These are phyloP conservation scores for Aphyosemion australe DNA, from an alignment of 2,113 vertebrate species.

Conservation along the genomic window DNA sequence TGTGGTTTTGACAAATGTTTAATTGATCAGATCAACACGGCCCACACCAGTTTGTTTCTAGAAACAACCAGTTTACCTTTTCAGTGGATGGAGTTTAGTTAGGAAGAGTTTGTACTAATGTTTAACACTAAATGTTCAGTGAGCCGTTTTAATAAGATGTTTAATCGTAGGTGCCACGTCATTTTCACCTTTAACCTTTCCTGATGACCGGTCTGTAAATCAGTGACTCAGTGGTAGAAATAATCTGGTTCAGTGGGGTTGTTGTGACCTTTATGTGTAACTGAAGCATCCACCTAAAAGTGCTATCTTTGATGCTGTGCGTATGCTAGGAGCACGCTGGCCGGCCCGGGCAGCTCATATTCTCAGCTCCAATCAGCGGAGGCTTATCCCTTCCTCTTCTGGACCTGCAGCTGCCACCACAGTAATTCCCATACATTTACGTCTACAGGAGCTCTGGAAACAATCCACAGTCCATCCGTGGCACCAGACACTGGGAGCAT, in stretches of 20 bases:
- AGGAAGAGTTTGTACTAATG: no score
- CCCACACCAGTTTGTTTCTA: no score
- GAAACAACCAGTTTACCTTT: no score
- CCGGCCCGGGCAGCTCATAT: constrained; percentile 61
- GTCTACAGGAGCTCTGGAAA: constrained; percentile 58
- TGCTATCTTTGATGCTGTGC: constrained; percentile 47
- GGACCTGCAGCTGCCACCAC: constrained; percentile 72
- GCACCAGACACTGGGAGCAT: constrained; percentile 54
- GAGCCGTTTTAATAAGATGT: no score
- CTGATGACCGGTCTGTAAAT: no score
- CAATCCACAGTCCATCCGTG: constrained; percentile 56
- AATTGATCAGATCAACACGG: no score
- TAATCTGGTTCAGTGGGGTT: neutral
- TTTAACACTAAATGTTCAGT: no score
- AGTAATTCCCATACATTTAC: constrained; percentile 66
- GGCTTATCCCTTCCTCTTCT: constrained; percentile 74
- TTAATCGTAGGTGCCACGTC: no score
- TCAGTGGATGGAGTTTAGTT: no score
- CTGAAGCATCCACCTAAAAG: constrained; percentile 54
- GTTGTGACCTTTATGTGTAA: constrained; percentile 56
- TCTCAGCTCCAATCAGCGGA: constrained; percentile 74
- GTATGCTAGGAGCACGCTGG: constrained; percentile 38
- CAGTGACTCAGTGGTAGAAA: no score
- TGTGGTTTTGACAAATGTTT: no score
- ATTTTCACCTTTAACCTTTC: no score